These are phyloP conservation scores for Brachionus angularis DNA, from an alignment of 1,140 invertebrate species.

Conservation along the genomic window DNA sequence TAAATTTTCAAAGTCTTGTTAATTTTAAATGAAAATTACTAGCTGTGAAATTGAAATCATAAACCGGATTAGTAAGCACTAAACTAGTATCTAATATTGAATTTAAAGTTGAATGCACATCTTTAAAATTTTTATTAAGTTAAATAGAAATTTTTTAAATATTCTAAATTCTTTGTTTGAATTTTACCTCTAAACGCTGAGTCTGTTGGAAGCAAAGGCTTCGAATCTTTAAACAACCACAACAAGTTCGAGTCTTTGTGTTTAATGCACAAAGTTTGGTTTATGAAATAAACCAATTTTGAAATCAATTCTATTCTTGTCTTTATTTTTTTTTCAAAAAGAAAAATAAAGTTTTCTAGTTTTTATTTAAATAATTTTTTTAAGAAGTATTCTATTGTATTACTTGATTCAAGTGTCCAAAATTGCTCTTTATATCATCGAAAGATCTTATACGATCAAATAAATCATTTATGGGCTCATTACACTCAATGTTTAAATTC, in stretches of 20 bases:
- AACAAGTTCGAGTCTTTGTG: conserved; percentile 2
- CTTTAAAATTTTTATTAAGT: background rate
- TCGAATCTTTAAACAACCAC: conserved; percentile 27
- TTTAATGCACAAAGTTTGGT: conserved; percentile 10
- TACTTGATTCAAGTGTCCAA: conserved; percentile 12
- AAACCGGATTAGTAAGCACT: conserved; percentile 11
- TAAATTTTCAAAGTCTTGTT: background rate
- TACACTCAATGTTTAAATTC: conserved; percentile 14
- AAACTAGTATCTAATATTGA: conserved; percentile 16
- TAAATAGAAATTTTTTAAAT: background rate
- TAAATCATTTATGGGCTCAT: conserved; percentile 20
- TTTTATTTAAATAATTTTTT: background rate
- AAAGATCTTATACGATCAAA: conserved; percentile 1
- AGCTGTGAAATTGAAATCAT: conserved; percentile 30
- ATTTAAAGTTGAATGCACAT: conserved; percentile 24
- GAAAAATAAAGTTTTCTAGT: background rate
- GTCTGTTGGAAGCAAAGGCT: background rate
- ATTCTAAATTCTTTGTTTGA: background rate
- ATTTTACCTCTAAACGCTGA: conserved; percentile 8
- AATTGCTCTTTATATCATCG: background rate
- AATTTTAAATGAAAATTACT: background rate
- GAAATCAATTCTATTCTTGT: conserved; percentile 23
- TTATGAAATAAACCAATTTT: conserved; percentile 36
- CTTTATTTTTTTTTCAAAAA: background rate
- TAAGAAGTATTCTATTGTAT: background rate